Percentiles rank a stretch among this genome's conserved stretches.
Conservation (phyloP, 2,888 invertebrate genomes). For the Sacculina carcini region DNA sequence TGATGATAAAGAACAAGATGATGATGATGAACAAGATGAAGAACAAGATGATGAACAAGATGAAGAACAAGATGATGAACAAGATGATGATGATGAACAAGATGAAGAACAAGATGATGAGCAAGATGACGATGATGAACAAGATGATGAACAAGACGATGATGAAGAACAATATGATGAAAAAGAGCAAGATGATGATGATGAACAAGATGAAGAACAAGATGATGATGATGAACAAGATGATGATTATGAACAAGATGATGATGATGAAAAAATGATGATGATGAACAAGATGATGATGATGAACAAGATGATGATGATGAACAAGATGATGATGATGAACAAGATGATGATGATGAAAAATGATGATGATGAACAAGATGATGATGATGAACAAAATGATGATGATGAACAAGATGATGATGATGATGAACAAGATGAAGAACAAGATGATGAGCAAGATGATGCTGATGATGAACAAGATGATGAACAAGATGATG, state of each 20-base stretch:
- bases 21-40: neutral
- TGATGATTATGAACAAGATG: neutral
- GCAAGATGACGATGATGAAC: neutral
- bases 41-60: neutral
- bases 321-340: constrained; percentile 1
- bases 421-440: neutral
- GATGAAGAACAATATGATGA: neutral
- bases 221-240: neutral
- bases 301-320: neutral
- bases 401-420: neutral
- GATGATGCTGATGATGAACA: neutral
- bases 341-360: neutral
- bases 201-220: neutral
- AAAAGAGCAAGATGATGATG: neutral
- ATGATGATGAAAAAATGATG: neutral
- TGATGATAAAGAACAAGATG: neutral
- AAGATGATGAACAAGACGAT: neutral
- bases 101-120: neutral
- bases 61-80: neutral
- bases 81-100: neutral
- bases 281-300: neutral
- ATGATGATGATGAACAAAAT: neutral
- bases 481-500: neutral
- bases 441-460: neutral
- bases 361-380: neutral